Base-by-base conservation (phyloP, 2,888 invertebrate genomes). In the Rhagophthalmus giganteus region DNA sequence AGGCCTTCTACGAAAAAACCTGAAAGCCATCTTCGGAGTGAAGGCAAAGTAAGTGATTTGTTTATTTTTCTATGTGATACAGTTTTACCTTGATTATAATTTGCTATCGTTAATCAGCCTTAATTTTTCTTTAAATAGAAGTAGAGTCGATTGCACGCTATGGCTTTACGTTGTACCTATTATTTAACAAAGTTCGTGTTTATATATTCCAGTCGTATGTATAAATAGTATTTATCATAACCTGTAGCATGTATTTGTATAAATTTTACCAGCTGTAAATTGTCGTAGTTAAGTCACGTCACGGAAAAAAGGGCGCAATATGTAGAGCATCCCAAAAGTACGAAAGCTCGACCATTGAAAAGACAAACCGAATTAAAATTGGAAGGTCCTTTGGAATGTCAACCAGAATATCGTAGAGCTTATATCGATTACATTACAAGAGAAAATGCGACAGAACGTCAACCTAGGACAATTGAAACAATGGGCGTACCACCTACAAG, bases 381-480 rank as follows among this genome's bases (percentile, higher is more conserved):
- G 28, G 68, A 69, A 37, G 72, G 69, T 11, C 58, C 61, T 8
- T 70, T 73, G 39, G 71, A 73, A 58, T 73, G 72, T 48, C 73
- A 72, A 55, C 78, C 78, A 0, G 79, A 79, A 61, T 79, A 79
- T 51, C 70, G 76, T 34, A 76, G 72, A 55, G 77, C 78, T 10
- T 74, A 66, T 64, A 71, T 63, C 58, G 77, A 68, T 70, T 78
- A 61, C 65, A 73, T 65, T 68, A 76, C 70, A 64, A 74, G 71
- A 41, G 74, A 74, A 52, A 65, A 61, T 53, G 35, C 62, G 10
- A 9, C 27, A 12, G 62, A 63, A 30, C 45, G 62, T 28, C 64
- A 64, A 47, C 58, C 57, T 8, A 47, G 66, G 14, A 62, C 64
- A 3, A 32, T 63, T 12, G 66, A 66, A 50, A 61, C 61, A 33